A percentile compares a stretch with the other conserved stretches of the same genome.
Evolutionary conservation across 2,113 vertebrate genomes (phyloP).

Genomic region (Mesembrinibis cayennensis): DNA sequence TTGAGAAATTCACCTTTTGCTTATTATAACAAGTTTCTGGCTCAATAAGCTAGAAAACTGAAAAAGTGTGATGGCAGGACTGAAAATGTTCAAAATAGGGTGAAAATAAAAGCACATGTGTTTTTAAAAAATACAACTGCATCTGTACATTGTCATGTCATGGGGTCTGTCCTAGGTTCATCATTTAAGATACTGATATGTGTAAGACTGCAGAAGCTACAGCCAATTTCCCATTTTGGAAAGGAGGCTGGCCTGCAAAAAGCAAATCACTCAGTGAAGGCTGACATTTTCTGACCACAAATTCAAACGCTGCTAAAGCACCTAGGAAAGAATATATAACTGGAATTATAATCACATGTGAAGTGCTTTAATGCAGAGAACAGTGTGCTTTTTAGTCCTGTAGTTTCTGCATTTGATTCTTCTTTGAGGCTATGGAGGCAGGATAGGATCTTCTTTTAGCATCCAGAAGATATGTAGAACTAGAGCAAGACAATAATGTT

Average conservation of each 20-base stretch:
- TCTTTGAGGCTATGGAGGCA: neutral
- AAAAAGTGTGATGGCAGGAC: neutral
- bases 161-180: neutral
- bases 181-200: neutral
- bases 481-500: neutral
- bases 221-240: neutral
- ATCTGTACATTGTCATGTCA: neutral
- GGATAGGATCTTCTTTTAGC: neutral
- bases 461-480: neutral
- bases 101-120: neutral
- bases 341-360: neutral
- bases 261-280: neutral
- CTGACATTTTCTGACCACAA: neutral
- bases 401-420: neutral
- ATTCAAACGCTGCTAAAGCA: neutral
- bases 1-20: slow-evolving; percentile 3
- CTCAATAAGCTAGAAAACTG: neutral
- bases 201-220: neutral
- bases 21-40: neutral
- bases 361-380: neutral
- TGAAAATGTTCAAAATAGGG: neutral
- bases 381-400: neutral
- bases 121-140: neutral
- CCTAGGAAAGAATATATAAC: neutral
- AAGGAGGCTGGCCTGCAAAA: neutral